Base-by-base conservation (phyloP, 2,797 vertebrate species). In the Gymnocypris eckloni region DNA sequence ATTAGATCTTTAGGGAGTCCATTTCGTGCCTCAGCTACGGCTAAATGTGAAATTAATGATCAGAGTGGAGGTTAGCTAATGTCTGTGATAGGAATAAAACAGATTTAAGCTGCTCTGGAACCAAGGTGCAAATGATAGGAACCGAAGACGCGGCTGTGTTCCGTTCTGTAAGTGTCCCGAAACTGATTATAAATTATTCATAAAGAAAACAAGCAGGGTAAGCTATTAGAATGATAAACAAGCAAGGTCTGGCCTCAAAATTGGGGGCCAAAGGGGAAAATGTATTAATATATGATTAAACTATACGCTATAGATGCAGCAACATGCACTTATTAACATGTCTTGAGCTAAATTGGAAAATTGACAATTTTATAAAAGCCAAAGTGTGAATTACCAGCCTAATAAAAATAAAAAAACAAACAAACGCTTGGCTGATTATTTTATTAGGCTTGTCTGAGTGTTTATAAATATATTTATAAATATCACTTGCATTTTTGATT, bases 31-130 rank as follows among this genome's bases (percentile, higher is more conserved):
- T 13, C 72, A 52, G 61, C 22, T 52, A 25, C 1, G 50, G 59
- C 45, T 76, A 76, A 77, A 83, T 77, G 72, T 83, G 45, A 67
- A 83, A 83, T 67, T 52, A 83, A 83, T 83, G 72, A 50, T 76
- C 56, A 50, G 82, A 76, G 43, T 39, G 25, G 81, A 83, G 45
- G 81, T 50, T 22, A 66, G 71, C 71, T 76, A 45, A 73, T 64
- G 71, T 39, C 28, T 83, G 69, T 61, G 81, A 73, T 72, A 50
- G 39, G 56, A 76, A 66, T 64, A 64, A 83, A 67, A 66, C 48
- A 25, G 18, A 69, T 81, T 81, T 81, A 81, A 81, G 48, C 12
- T 70, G 45, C 45, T 45, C 59, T 83, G 72, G 22, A 76, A 52
- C 56, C 73, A 50, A 37, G 39, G 71, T 76, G 59, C 61, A 20